Base-by-base conservation (phyloP, 2,797 vertebrate genomes). In the Neopelma chrysocephalum region DNA sequence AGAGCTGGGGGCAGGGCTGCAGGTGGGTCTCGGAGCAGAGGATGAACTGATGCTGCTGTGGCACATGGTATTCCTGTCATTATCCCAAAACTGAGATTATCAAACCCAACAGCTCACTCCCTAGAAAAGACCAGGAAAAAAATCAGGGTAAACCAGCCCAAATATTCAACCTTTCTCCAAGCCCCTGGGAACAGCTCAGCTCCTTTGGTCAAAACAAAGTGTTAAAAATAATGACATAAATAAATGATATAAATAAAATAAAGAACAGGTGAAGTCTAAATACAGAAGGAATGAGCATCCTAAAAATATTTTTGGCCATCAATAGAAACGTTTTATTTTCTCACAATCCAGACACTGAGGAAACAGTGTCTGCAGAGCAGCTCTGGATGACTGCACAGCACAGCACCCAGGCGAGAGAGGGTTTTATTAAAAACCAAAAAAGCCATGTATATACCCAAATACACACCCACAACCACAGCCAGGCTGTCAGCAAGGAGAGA, bases 201-300 rank as follows among this genome's bases (percentile, higher is more conserved):
- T 61, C 25, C 65, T 32, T n/a, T 3, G 20, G 50, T 19, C 82
- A 82, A 61, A 92, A 60, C 68, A 71, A 70, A 85, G 45, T 29
- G 57, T 89, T 81, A 83, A 89, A 92, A 91, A 82, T 85, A 89
- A 79, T 36, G 57, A 53, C 19, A 53, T 12, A 53, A 53, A 53
- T 53, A 31, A 18, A 29, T 51, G 10, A 31, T 53, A 53, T 53
- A 31, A 53, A 53, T 31, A 53, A 53, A 29, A 53, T 21, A 54
- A 82, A 73, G 91, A 96, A 72, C 85, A 94, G 87, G 93, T 93
- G 94, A 97, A 56, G 77, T 20, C 95, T 94, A 94, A 96, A 89
- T 40, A 51, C 47, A 86, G 90, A 8, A 26, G 25, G 54, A 69
- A 27, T 0, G 12, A 15, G 31, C 27, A 66, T 10, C 80, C 58